Percentiles rank a stretch among this genome's conserved stretches.
Evolutionary conservation across 2,888 invertebrate genomes (phyloP).

Genomic region (Leptopterna dolabrata): DNA sequence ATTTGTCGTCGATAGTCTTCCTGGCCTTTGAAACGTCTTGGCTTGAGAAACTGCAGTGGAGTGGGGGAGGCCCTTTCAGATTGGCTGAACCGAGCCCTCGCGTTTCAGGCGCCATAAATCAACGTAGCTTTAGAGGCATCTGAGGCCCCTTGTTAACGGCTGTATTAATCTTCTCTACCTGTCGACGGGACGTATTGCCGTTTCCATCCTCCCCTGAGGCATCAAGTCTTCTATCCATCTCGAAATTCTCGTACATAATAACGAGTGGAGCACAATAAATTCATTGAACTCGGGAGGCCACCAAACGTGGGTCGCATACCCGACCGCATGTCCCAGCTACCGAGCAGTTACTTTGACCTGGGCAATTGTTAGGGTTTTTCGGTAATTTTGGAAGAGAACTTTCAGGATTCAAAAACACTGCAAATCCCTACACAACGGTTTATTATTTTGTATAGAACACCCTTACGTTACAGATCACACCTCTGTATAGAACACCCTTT

Average conservation of each 20-base stretch:
- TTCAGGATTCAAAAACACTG: too few species aligned
- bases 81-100: background rate
- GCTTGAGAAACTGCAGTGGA: background rate
- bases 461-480: too few species aligned
- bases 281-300: background rate
- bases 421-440: too few species aligned
- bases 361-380: too few species aligned
- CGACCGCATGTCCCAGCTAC: too few species aligned
- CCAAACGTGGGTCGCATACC: too few species aligned
- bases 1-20: slow-evolving; percentile 1
- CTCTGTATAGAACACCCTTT: too few species aligned
- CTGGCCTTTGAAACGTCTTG: background rate
- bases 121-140: background rate
- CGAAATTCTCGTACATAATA: background rate
- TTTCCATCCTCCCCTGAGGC: background rate
- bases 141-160: slow-evolving; percentile 17
- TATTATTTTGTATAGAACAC: too few species aligned
- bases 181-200: background rate
- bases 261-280: background rate
- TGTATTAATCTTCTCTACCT: slow-evolving; percentile 15
- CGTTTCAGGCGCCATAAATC: background rate
- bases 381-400: too few species aligned
- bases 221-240: background rate
- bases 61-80: background rate
- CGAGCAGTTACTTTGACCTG: too few species aligned